A percentile compares a stretch with the other conserved stretches of the same genome.
phyloP scores from a whole-genome alignment of 2,797 vertebrate species.

The Pterois miles region DNA sequence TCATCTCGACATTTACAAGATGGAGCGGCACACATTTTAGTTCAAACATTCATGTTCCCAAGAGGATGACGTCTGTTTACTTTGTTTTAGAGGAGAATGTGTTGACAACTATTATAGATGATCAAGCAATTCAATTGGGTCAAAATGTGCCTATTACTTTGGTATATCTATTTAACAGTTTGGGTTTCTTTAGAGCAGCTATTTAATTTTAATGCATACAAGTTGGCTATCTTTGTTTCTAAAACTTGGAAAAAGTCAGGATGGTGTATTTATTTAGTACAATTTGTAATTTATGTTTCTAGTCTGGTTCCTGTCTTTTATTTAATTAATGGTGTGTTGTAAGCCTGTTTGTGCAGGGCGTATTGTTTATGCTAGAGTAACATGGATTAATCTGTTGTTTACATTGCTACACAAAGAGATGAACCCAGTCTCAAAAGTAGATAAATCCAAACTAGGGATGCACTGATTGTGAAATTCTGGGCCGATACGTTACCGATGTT shows the following conservation, averaged over 20 bases:
- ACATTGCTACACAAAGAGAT: not conserved
- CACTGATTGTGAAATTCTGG: too few species aligned
- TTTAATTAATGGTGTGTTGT: too few species aligned
- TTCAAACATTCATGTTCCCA: not conserved
- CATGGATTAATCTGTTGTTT: not conserved
- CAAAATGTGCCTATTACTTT: not conserved
- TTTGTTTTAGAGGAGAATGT: not conserved
- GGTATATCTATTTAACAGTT: not conserved
- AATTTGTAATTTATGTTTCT: too few species aligned
- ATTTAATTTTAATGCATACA: too few species aligned
- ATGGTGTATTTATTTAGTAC: too few species aligned
- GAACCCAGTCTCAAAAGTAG: not conserved
- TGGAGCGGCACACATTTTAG: not conserved
- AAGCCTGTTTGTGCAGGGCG: too few species aligned
- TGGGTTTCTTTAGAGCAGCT: not conserved
- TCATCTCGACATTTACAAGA: not conserved
- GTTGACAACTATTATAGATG: not conserved
- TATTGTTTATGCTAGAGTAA: not conserved
- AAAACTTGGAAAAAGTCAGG: too few species aligned
- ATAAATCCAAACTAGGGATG: not conserved
- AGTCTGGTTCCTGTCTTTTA: too few species aligned
- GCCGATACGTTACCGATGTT: too few species aligned
- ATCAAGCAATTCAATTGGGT: not conserved
- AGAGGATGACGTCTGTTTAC: not conserved
- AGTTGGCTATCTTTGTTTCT: too few species aligned